Conservation (phyloP, 2,113 vertebrate genomes). For the Pelusios castaneus region DNA sequence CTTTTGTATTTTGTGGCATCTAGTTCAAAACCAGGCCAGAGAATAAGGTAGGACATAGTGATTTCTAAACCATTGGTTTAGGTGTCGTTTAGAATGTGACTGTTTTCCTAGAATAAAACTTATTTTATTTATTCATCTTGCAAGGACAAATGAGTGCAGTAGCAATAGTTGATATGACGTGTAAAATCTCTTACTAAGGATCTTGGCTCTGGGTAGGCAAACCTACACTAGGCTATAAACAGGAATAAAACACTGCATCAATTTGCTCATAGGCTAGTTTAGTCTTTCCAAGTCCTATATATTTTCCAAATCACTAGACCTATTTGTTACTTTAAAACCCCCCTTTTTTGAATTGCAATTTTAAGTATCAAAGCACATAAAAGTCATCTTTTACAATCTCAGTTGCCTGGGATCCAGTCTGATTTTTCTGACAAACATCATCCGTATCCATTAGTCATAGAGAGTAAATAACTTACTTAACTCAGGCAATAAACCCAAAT, state of each 20-base stretch:
- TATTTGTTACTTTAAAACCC: not conserved
- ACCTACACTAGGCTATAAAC: not conserved
- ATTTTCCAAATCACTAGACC: not conserved
- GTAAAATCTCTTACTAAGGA: not conserved
- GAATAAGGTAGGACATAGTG: not conserved
- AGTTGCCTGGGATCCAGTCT: constrained; percentile 49
- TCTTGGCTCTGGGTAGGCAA: not conserved
- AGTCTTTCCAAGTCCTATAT: not conserved
- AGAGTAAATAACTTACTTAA: constrained; percentile 66
- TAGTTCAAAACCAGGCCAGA: not conserved
- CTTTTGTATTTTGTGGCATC: not conserved
- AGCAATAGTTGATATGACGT: not conserved
- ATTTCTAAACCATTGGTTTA: constrained; percentile 11
- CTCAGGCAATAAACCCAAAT: constrained; percentile 67
- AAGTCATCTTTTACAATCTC: not conserved
- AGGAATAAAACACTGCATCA: not conserved
- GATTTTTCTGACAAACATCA: constrained; percentile 40
- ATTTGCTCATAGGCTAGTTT: not conserved
- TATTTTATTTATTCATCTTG: not conserved
- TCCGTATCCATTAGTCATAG: constrained; percentile 63
- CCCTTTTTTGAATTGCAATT: not conserved
- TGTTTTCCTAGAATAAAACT: constrained; percentile 17
- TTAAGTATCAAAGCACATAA: not conserved
- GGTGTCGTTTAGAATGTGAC: not conserved
- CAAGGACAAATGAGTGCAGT: not conserved